Evolutionary conservation across 2,797 vertebrate genomes (phyloP).

Genomic region (Phoebastria nigripes): DNA sequence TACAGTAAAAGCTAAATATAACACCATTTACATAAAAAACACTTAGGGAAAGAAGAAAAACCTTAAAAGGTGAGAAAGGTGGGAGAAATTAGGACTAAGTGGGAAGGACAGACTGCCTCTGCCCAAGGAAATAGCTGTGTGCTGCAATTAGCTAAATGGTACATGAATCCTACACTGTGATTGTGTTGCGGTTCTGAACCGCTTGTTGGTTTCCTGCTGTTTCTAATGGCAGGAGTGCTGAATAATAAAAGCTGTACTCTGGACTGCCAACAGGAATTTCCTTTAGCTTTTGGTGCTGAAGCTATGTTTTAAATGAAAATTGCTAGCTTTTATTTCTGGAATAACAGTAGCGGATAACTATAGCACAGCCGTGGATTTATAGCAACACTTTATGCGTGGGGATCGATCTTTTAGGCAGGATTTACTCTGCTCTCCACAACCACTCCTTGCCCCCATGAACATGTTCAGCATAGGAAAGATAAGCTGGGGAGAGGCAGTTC

Average conservation of each 20-base stretch:
- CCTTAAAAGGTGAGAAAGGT: conserved; percentile 3
- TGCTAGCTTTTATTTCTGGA: conserved; percentile 14
- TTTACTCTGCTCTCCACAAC: background rate
- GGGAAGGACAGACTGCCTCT: background rate
- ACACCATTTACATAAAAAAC: background rate
- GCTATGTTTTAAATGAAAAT: conserved; percentile 10
- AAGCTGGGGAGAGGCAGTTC: background rate
- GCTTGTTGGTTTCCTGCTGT: background rate
- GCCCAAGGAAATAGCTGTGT: background rate
- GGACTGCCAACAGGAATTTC: background rate
- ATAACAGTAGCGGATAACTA: background rate
- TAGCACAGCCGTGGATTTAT: background rate
- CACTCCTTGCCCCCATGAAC: background rate
- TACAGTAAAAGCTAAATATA: conserved; percentile 15
- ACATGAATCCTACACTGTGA: background rate
- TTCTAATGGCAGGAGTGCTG: background rate
- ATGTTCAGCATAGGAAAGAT: background rate
- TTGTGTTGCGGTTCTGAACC: background rate
- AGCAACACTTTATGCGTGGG: background rate
- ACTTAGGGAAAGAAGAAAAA: background rate
- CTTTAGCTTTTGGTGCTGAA: conserved; percentile 9
- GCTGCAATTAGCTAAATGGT: conserved; percentile 25
- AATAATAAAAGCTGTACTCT: background rate
- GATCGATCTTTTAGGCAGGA: background rate
- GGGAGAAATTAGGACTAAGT: background rate